Evolutionary conservation across 2,113 vertebrate genomes (phyloP).

Genomic region (Athene noctua): DNA sequence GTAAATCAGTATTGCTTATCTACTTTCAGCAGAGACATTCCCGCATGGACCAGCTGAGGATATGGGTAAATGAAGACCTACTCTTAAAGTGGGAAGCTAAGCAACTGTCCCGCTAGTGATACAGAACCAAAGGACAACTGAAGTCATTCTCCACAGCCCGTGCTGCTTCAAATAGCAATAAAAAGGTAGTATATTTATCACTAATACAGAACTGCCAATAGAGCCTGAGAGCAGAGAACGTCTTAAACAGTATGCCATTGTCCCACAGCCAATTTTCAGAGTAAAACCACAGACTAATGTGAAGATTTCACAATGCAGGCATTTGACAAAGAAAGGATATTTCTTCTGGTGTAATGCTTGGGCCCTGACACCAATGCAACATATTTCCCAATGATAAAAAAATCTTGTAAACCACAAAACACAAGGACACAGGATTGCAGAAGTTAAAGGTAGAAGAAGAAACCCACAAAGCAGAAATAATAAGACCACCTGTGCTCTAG

Average conservation of each 20-base stretch:
- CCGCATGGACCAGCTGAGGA: neutral
- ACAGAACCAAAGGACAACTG: neutral
- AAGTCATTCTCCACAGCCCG: neutral
- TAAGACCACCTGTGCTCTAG: conserved; percentile 22
- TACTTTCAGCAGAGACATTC: neutral
- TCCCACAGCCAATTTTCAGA: conserved; percentile 15
- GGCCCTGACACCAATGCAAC: neutral
- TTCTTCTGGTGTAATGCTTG: conserved; percentile 43
- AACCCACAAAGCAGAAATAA: conserved; percentile 50
- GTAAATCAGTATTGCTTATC: neutral
- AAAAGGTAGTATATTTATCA: neutral
- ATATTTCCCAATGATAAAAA: conserved; percentile 34
- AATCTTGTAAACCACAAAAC: conserved; percentile 41
- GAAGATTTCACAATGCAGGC: conserved; percentile 53
- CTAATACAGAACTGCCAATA: neutral
- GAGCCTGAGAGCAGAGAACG: neutral
- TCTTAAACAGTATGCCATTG: neutral
- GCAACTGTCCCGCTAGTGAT: neutral
- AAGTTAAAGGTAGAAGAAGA: conserved; percentile 50
- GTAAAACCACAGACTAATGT: conserved; percentile 43
- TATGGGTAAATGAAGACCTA: neutral
- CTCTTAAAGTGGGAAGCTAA: neutral
- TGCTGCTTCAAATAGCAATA: neutral
- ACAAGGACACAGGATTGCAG: conserved; percentile 22
- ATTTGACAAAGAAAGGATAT: conserved; percentile 35